Evolutionary conservation across 1,140 invertebrate genomes (phyloP).

Genomic region (Pogonognathellus flavescens): DNA sequence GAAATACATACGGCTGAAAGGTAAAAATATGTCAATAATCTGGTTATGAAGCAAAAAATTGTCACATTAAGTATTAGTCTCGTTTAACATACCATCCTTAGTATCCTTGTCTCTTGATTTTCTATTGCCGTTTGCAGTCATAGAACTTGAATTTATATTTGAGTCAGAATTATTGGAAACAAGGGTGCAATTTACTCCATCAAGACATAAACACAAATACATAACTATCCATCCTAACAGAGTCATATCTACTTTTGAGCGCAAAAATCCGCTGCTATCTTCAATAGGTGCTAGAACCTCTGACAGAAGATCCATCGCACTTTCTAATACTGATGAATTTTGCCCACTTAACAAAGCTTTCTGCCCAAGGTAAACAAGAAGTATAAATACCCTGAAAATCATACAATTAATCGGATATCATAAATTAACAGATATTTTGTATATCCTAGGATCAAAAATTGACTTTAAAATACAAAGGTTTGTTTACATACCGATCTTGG

Average conservation of each 20-base stretch:
- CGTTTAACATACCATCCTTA: background rate
- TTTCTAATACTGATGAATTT: conserved; percentile 71
- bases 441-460: too few species aligned
- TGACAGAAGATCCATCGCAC: conserved; percentile 70
- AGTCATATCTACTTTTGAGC: conserved; percentile 66
- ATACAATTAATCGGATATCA: conserved; percentile 53
- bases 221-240: conserved; percentile 65
- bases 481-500: conserved; percentile 82
- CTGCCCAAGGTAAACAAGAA: conserved; percentile 87
- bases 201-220: conserved; percentile 65
- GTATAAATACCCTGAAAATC: conserved; percentile 82
- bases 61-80: background rate
- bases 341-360: conserved; percentile 79
- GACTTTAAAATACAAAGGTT: too few species aligned
- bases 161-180: conserved; percentile 31
- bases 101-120: conserved; percentile 11
- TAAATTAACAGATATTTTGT: background rate
- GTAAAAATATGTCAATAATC: background rate
- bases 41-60: background rate
- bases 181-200: conserved; percentile 63
- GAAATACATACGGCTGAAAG: conserved; percentile 65
- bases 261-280: conserved; percentile 59
- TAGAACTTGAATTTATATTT: conserved; percentile 10
- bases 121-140: background rate
- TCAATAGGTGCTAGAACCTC: conserved; percentile 71